Evolutionary conservation across 2,888 invertebrate species (phyloP).

Genomic region (Lycia hirtaria): DNA sequence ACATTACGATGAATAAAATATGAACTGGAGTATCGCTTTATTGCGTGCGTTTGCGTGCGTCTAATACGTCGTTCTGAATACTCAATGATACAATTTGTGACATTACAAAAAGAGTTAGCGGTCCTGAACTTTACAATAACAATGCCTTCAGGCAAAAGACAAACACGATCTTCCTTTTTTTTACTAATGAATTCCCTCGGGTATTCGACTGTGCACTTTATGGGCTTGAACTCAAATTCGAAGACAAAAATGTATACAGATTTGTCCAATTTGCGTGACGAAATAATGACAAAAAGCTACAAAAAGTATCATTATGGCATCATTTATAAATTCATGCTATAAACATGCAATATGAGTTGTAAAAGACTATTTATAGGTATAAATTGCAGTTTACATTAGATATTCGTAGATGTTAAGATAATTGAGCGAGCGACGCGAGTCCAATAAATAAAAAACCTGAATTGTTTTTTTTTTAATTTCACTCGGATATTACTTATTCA

Average conservation of each 20-base stretch:
- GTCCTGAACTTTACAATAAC: slow-evolving; percentile 45
- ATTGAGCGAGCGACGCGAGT: too few relatives aligned
- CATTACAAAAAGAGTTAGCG: slow-evolving; percentile 9
- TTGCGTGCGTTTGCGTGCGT: slow-evolving; percentile 29
- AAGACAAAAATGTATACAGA: neutral
- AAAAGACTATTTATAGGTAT: too few relatives aligned
- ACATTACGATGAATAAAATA: slow-evolving; percentile 10
- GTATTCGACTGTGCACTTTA: neutral
- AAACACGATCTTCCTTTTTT: slow-evolving; percentile 4
- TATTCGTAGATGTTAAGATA: too few relatives aligned
- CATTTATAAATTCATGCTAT: too few relatives aligned
- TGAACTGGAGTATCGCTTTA: neutral
- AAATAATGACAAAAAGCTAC: neutral
- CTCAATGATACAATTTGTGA: slow-evolving; percentile 44
- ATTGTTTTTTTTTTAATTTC: neutral
- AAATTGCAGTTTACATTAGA: neutral
- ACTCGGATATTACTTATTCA: too few relatives aligned
- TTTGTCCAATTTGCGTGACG: neutral
- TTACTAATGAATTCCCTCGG: neutral
- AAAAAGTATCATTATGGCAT: neutral
- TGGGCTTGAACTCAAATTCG: neutral
- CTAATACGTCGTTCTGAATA: slow-evolving; percentile 16
- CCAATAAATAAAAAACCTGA: too few relatives aligned
- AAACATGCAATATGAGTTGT: too few relatives aligned
- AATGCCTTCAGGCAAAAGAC: slow-evolving; percentile 56